Evolutionary conservation across 2,113 vertebrate species (phyloP), one percentile per base, ranked within the genome.

Genomic region (Beaufortia kweichowensis): DNA sequence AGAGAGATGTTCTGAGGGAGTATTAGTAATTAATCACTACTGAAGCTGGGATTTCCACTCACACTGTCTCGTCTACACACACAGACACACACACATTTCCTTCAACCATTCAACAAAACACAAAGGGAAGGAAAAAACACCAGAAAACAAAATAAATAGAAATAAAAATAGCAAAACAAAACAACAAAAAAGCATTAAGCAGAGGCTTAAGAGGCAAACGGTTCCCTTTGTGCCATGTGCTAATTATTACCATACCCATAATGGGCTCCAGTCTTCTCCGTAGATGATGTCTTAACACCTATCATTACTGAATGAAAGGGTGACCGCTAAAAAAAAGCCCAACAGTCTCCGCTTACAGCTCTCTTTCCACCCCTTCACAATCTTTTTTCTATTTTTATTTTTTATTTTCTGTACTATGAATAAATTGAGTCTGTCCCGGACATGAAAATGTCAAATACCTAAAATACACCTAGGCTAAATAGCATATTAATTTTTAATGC

Each of bases 381-480:
- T 81, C 77, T 84, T 81, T 85, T 81, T 81, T 86, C 79, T 82
- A 46, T 71, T 70, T 66, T 80, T 84, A 31, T 74, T 71, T 82
- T 81, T 85, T 84, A 79, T 82, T 87, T 87, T 85, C 84, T 86
- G 83, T 88, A 90, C 90, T 88, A 91, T 91, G 91, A 93, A 93
- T 93, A 93, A 92, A 93, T 93, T 91, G 85, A 91, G 90, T 90
- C 90, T 88, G 89, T 93, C 91, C 91, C 88, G 89, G 91, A 92
- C 92, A 92, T 93, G 92, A 92, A 93, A 93, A 93, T 93, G 92
- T 93, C 91, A 93, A 92, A 92, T 92, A 92, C 91, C 91, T 93
- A 93, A 93, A 93, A 93, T 93, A 93, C 92, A 93, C 91, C 91
- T 92, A 92, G 90, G 92, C 91, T 93, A 93, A 93, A 92, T 93